Base-by-base conservation (phyloP, 30 jellyfish, hydroid and myxozoan genomes). In the Thelohanellus kitauei region DNA sequence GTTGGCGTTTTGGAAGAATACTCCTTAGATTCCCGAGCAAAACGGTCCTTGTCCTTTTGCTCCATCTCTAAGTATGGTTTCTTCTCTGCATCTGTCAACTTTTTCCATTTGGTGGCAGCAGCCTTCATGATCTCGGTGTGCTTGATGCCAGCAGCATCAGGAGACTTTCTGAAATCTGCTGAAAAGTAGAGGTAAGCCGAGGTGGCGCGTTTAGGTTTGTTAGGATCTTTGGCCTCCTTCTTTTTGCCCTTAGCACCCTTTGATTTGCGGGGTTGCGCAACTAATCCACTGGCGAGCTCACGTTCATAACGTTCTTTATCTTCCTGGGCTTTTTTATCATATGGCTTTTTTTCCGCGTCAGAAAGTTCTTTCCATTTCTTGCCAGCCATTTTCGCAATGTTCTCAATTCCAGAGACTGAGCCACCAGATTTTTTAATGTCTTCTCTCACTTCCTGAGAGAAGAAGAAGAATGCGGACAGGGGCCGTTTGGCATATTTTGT, bases 151-250 rank as follows among this genome's bases (percentile, higher is more conserved):
- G 24, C 41, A 2, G 60, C 71, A 25, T 54, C 55, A 35, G 25
- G 18, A 41, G 48, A 51, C 53, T 58, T 53, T 33, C 90, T 47
- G 44, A 68, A 68, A 29, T 68, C 90, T 39, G 84, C 85, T 23
- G 60, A 67, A 65, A 68, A 68, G 45, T 43, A 58, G 53, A 68
- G 60, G 34, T 68, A 68, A 0, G 90, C 90, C 2, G 90, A 58
- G 39, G 54, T 85, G 8, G 85, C 71, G 4, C 90, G 65, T 38
- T 68, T 68, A 16, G 90, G 90, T 48, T 68, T 68, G 60, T 63
- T 67, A 22, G 90, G 90, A 32, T 68, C 90, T 31, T 68, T 68
- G 14, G 85, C 90, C 27, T 37, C 53, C 2, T 66, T 57, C 34
- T 58, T 59, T 24, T 68, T 83, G 32, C 13, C 38, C n/a, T 29